phyloP scores from a whole-genome alignment of 2,888 invertebrate species.

The Epinotia nisella region DNA sequence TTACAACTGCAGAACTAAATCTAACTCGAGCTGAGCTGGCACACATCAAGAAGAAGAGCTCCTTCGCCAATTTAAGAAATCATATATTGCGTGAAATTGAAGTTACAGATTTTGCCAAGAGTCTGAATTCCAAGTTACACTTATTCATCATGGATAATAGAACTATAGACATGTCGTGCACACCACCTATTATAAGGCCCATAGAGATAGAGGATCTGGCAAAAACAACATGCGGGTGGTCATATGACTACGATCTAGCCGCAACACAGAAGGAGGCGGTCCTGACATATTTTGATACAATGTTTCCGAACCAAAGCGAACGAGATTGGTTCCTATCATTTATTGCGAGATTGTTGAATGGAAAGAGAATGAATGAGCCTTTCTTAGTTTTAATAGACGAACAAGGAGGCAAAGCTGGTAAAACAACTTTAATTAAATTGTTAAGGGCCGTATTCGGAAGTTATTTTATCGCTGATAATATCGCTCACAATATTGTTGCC shows the following conservation, averaged over 20 bases:
- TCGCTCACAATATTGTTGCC: slow-evolving; percentile 21
- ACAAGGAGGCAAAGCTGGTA: neutral
- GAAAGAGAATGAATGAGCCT: neutral
- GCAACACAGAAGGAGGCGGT: slow-evolving; percentile 26
- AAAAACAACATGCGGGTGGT: slow-evolving; percentile 36
- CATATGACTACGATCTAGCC: slow-evolving; percentile 32
- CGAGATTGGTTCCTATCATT: neutral
- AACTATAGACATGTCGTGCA: neutral
- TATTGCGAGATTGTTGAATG: neutral
- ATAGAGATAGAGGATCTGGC: slow-evolving; percentile 35
- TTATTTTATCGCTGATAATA: slow-evolving; percentile 29
- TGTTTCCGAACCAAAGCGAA: neutral
- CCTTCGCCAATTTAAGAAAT: slow-evolving; percentile 7
- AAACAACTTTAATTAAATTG: neutral
- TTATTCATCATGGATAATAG: neutral
- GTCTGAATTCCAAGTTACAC: slow-evolving; percentile 1
- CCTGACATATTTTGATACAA: slow-evolving; percentile 13
- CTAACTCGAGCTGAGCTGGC: slow-evolving; percentile 1
- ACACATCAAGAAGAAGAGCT: neutral
- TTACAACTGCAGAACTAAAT: slow-evolving; percentile 1
- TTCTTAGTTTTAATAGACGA: neutral
- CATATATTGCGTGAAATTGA: slow-evolving; percentile 9
- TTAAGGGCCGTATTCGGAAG: slow-evolving; percentile 24
- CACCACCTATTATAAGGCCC: slow-evolving; percentile 36
- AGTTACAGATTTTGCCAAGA: neutral